Evolutionary conservation across 2,113 vertebrate genomes (phyloP).

Genomic region (Talpa occidentalis): DNA sequence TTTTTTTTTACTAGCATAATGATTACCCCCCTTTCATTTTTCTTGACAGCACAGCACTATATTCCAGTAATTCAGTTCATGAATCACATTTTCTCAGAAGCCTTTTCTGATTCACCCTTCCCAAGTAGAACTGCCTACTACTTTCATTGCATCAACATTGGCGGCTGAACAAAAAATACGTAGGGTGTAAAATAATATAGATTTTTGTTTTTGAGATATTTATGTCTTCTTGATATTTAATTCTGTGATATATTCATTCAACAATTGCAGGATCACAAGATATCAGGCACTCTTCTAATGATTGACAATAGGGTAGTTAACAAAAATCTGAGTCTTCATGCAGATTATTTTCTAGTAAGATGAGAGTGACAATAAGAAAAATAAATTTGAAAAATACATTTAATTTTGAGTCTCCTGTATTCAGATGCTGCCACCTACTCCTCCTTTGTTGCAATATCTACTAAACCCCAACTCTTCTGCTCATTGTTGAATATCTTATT

Average conservation of each 20-base stretch:
- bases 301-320: background rate
- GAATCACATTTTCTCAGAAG: conserved; percentile 24
- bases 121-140: background rate
- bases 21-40: background rate
- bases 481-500: background rate
- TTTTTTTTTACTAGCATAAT: background rate
- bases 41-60: background rate
- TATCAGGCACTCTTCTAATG: background rate
- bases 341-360: background rate
- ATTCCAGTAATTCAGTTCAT: background rate
- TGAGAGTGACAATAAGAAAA: background rate
- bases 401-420: background rate
- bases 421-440: background rate
- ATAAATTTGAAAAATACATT: background rate
- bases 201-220: background rate
- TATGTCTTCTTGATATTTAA: background rate
- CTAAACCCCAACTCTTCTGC: background rate
- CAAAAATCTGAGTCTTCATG: background rate
- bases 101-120: background rate
- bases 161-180: background rate
- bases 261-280: background rate
- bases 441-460: background rate
- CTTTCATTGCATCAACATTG: background rate
- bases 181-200: background rate
- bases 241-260: background rate